Evolutionary conservation across 2,113 vertebrate genomes (phyloP).

Genomic region (Tenrec ecaudatus): DNA sequence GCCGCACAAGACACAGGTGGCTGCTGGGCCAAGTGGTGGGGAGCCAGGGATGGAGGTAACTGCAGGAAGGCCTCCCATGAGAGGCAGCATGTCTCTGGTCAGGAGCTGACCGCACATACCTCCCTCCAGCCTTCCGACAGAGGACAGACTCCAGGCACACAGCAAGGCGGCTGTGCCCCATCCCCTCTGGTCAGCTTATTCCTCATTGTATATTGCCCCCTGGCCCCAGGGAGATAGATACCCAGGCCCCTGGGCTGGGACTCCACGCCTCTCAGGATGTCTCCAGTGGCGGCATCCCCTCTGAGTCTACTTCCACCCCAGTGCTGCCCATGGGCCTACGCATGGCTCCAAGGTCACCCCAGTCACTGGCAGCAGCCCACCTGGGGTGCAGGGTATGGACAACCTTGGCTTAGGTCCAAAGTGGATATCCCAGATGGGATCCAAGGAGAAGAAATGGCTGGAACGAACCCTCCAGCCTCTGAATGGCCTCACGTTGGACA

Average conservation of each 20-base stretch:
- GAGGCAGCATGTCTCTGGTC: background rate
- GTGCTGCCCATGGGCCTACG: background rate
- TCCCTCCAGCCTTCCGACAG: background rate
- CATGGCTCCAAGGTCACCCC: too few relatives aligned
- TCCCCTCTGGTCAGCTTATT: too few relatives aligned
- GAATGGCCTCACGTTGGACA: background rate
- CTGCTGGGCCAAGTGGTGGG: background rate
- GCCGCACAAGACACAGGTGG: background rate
- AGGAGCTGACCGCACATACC: background rate
- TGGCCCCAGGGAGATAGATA: background rate
- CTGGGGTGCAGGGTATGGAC: background rate
- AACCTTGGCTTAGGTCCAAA: background rate
- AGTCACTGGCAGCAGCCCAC: background rate
- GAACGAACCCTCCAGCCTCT: background rate
- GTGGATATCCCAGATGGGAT: accelerated
- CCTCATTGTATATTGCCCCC: too few relatives aligned
- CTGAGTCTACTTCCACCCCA: background rate
- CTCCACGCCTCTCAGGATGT: background rate
- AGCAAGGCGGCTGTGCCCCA: background rate
- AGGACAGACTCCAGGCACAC: too few relatives aligned
- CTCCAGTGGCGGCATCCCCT: background rate
- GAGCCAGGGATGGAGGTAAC: accelerated
- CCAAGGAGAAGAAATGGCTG: accelerated
- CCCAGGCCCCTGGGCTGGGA: background rate
- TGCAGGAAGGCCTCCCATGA: background rate